Evolutionary conservation across 2,797 vertebrate genomes (phyloP).

Genomic region (Pseudochromis fuscus): DNA sequence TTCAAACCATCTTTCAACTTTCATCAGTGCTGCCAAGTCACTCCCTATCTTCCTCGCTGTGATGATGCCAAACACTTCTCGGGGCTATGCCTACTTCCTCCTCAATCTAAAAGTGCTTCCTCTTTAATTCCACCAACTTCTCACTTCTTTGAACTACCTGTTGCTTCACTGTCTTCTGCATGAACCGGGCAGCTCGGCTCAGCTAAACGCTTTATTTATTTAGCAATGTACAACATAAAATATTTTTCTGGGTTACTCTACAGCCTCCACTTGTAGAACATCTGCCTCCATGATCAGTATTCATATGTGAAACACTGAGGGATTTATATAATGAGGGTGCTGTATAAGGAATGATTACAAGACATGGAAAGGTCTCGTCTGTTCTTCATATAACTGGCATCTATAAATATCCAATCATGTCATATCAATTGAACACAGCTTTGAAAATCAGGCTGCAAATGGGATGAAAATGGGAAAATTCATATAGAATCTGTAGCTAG

Average conservation of each 20-base stretch:
- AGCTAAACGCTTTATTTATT: background rate
- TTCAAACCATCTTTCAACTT: constrained; percentile 68
- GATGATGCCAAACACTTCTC: constrained; percentile 31
- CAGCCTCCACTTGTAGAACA: constrained; percentile 10
- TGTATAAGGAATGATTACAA: constrained; percentile 1
- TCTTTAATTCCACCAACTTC: constrained; percentile 27
- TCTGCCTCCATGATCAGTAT: constrained; percentile 15
- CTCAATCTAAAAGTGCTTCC: constrained; percentile 15
- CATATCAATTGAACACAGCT: too few relatives aligned
- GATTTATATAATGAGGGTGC: constrained; percentile 3
- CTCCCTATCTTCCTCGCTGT: constrained; percentile 36
- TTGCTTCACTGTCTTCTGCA: background rate
- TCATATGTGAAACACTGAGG: constrained; percentile 21
- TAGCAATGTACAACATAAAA: background rate
- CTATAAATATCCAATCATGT: too few relatives aligned
- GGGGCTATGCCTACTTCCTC: constrained; percentile 33
- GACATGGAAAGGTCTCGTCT: constrained; percentile 1
- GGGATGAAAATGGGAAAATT: background rate
- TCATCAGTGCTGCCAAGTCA: constrained; percentile 50
- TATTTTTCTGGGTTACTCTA: constrained; percentile 36
- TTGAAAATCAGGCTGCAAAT: too few relatives aligned
- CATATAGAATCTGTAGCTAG: too few relatives aligned
- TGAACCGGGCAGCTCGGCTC: background rate
- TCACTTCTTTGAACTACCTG: constrained; percentile 16
- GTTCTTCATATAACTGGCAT: background rate